A percentile compares a stretch with the other conserved stretches of the same genome.
Conservation (phyloP, 2,113 vertebrate species). For the Eubucco bourcierii region DNA sequence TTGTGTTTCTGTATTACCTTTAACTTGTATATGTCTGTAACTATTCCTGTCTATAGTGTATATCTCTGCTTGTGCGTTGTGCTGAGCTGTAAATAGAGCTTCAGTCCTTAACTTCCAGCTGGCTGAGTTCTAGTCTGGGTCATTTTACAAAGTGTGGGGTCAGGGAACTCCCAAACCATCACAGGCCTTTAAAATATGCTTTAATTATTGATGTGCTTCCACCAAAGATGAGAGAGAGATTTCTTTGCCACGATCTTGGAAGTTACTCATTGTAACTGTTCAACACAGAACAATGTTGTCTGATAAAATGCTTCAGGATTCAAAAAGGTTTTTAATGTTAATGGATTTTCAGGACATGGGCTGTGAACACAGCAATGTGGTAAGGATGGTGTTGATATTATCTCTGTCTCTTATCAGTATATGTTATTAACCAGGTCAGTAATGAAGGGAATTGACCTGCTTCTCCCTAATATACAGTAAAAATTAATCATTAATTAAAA, state of each 20-base stretch:
- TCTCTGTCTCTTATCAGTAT: neutral
- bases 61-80: too few species aligned
- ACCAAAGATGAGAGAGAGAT: neutral
- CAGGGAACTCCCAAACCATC: too few species aligned
- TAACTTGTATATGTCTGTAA: too few species aligned
- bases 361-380: neutral
- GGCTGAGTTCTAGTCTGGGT: too few species aligned
- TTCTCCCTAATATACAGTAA: neutral
- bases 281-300: neutral
- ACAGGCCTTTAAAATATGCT: neutral
- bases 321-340: neutral
- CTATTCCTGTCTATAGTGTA: too few species aligned
- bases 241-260: neutral
- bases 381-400: neutral
- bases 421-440: neutral
- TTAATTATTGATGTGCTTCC: neutral
- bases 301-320: conserved; percentile 25
- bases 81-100: too few species aligned
- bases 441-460: neutral
- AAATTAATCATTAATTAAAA: neutral
- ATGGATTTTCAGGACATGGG: neutral
- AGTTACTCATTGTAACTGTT: neutral
- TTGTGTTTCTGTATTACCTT: too few species aligned
- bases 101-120: too few species aligned
- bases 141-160: too few species aligned